Evolutionary conservation across 2,113 vertebrate genomes (phyloP), one percentile per base, ranked within the genome.

Genomic region (Poeciliopsis occidentalis): DNA sequence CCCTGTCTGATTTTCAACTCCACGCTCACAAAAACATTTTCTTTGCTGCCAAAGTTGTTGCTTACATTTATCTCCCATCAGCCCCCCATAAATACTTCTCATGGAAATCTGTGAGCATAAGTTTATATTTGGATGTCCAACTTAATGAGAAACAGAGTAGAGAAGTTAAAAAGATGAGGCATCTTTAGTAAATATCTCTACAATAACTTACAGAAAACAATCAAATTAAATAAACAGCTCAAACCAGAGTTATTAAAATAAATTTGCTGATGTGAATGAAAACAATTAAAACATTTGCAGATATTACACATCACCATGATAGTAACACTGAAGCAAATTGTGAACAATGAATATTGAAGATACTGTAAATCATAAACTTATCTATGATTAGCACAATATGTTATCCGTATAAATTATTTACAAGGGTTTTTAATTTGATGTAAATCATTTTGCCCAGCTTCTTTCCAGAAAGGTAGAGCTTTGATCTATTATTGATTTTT

Each of bases 401-500:
- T n/a, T 54, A 19, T 17, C 24, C 2, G 2, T 8, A 57, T 57
- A 10, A 8, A 26, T 70, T 0, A 66, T 41, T 57, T 22, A 0
- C 60, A 13, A 64, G 29, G 37, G n/a, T 71, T 68, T 65, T 69
- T 30, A 72, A 69, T 80, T 29, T 5, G 13, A 27, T 75, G 70
- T 57, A 77, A 61, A 34, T 1, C 8, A 54, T 0, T 51, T 65
- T 78, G 61, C 26, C 66, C 24, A 13, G 0, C 17, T 57, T 39
- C 8, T 73, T 60, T 64, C 27, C 11, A 15, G 2, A 66, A 75
- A 63, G 71, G 73, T 54, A 51, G 19, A 32, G 65, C 74, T 69
- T 66, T 78, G 71, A 64, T 73, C 5, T 60, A n/a, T 76, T 65
- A 84, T 73, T 81, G 67, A 81, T 79, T 71, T 67, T 15, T 26